Percentiles rank a stretch among this genome's conserved stretches.
Conservation (phyloP, 2,888 invertebrate species). For the Gastrophysa polygoni region DNA sequence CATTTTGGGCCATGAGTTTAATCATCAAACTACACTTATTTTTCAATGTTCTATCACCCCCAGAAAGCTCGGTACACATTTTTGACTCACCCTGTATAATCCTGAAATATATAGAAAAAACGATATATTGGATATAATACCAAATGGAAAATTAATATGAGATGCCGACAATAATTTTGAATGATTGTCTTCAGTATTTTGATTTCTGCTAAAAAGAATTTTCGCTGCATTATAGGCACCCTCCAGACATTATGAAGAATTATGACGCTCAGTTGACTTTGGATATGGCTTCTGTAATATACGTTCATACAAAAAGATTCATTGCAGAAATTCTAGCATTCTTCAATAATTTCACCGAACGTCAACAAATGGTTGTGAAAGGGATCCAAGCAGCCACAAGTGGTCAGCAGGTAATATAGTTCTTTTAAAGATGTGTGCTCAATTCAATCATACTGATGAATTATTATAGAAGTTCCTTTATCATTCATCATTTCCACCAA, state of each 20-base stretch:
- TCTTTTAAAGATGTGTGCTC: neutral
- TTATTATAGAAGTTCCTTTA: too few species aligned
- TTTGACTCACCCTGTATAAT: too few species aligned
- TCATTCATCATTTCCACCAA: too few species aligned
- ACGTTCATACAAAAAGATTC: constrained; percentile 94
- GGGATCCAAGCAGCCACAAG: constrained; percentile 68
- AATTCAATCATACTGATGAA: too few species aligned
- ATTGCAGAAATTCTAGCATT: constrained; percentile 88
- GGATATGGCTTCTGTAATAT: constrained; percentile 89
- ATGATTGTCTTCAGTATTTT: neutral
- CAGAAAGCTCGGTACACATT: too few species aligned
- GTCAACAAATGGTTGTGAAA: constrained; percentile 75
- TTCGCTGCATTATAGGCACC: constrained; percentile 53
- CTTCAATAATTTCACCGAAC: constrained; percentile 80
- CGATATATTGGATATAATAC: too few species aligned
- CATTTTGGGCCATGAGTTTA: too few species aligned
- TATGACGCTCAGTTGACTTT: constrained; percentile 76
- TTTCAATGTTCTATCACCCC: too few species aligned
- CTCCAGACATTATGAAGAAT: constrained; percentile 52
- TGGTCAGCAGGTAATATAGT: constrained; percentile 60
- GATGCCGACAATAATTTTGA: too few species aligned
- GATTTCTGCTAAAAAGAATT: neutral
- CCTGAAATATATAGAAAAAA: too few species aligned
- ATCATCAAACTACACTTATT: too few species aligned
- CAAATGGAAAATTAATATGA: too few species aligned